Base-by-base conservation (phyloP, 1,140 invertebrate species). In the Pemphigus obesinymphae region DNA sequence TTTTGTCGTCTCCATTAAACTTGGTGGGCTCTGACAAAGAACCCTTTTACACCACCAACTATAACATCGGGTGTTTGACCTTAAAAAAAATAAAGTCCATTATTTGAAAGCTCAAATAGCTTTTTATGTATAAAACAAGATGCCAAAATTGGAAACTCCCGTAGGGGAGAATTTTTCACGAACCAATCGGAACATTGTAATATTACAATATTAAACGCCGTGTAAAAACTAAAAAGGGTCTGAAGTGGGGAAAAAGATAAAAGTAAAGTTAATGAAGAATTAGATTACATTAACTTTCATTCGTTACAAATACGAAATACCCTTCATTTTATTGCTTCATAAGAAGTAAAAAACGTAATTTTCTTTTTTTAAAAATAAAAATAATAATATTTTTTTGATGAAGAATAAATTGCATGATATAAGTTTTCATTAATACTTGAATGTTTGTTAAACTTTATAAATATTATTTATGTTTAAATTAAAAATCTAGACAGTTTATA, bases 1-100 rank as follows among this genome's bases (percentile, higher is more conserved):
- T 70, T 70, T 70, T 45, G 40, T 37, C 40, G 68, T 70, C 68
- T 70, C 68, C 68, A 70, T 70, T 70, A 70, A 70, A 70, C n/a
- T 70, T 45, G 68, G 68, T 70, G 68, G 40, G 68, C 23, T 43
- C 68, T 70, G 68, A 70, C 68, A 70, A 70, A 70, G 68, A 70
- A 70, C 68, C 68, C 68, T 70, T 70, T 70, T 70, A 43, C 40
- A 70, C 40, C 68, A 70, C n/a, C 15, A 70, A 23, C 23, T 45
- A 45, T 70, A 45, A 70, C 40, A 26, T 70, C 1, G 68, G 68
- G 13, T 70, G 40, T 70, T 43, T 70, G 68, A 70, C 68, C 68
- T 70, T 70, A 70, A 43, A 43, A 70, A 70, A 70, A 70, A 70
- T 70, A 70, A 70, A 70, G 40, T 43, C 40, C 68, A 13, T 70